Evolutionary conservation across 2,113 vertebrate genomes (phyloP).

Genomic region (Siniperca knerii): DNA sequence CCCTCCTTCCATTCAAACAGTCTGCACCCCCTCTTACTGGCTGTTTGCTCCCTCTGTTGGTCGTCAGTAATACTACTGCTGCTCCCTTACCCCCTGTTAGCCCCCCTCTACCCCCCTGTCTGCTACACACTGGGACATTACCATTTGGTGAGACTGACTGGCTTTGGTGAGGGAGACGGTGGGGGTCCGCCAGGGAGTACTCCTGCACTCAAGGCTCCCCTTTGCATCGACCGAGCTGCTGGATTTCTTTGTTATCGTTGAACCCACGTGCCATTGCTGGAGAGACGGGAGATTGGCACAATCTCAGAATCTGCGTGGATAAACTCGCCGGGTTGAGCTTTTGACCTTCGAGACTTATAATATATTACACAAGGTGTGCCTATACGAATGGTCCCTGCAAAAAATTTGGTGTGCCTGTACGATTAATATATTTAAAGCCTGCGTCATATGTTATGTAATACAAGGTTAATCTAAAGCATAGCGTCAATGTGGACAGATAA

Average conservation of each 20-base stretch:
- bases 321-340: conserved; percentile 6
- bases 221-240: conserved; percentile 32
- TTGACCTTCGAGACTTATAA: conserved; percentile 41
- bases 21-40: background rate
- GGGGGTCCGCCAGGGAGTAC: conserved; percentile 88
- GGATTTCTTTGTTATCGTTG: conserved; percentile 72
- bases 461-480: background rate
- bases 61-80: conserved; percentile 53
- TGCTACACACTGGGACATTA: conserved; percentile 83
- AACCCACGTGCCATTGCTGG: conserved; percentile 57
- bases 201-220: conserved; percentile 63
- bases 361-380: too few species aligned
- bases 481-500: background rate
- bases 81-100: conserved; percentile 68
- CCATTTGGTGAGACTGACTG: conserved; percentile 86
- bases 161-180: conserved; percentile 83
- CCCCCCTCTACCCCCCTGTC: conserved; percentile 55
- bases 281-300: conserved; percentile 35
- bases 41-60: conserved; percentile 71
- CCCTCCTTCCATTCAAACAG: conserved; percentile 19
- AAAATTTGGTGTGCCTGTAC: background rate
- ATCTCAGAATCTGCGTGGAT: conserved; percentile 27
- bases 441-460: background rate
- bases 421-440: conserved; percentile 6
- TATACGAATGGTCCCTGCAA: too few species aligned